Evolutionary conservation across 1,140 invertebrate genomes (phyloP).

Genomic region (Helicoverpa armigera): DNA sequence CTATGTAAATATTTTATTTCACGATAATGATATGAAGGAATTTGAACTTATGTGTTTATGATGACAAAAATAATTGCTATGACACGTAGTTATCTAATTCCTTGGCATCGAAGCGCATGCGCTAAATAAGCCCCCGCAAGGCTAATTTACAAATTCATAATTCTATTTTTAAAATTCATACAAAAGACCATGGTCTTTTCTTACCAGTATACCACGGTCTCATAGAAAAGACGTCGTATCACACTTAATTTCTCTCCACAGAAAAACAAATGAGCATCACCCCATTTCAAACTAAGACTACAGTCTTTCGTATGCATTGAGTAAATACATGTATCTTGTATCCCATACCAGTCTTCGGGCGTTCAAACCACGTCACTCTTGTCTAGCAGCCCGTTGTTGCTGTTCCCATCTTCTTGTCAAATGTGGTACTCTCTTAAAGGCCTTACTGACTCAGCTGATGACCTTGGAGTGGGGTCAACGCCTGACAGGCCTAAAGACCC

Average conservation of each 20-base stretch:
- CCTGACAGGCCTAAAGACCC: slow-evolving; percentile 89
- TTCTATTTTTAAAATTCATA: slow-evolving; percentile 33
- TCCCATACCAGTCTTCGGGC: slow-evolving; percentile 52
- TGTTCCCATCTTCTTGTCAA: slow-evolving; percentile 83
- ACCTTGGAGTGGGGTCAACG: slow-evolving; percentile 89
- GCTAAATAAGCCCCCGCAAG: slow-evolving; percentile 3
- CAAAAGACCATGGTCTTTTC: slow-evolving; percentile 14
- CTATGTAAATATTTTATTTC: slow-evolving; percentile 25
- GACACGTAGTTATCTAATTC: slow-evolving; percentile 20
- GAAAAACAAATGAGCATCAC: background rate
- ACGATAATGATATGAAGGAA: slow-evolving; percentile 36
- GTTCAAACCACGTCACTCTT: slow-evolving; percentile 78
- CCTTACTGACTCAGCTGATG: slow-evolving; percentile 89
- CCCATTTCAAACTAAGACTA: background rate
- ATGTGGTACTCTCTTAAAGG: slow-evolving; percentile 85
- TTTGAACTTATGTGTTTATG: slow-evolving; percentile 29
- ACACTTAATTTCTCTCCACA: background rate
- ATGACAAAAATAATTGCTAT: slow-evolving; percentile 32
- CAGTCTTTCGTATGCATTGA: slow-evolving; percentile 33
- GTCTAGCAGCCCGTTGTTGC: slow-evolving; percentile 81
- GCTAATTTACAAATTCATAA: background rate
- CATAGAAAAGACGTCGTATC: too few species aligned
- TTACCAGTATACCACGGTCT: too few species aligned
- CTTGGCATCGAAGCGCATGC: slow-evolving; percentile 28
- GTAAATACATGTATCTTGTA: background rate